Conservation (phyloP, 2,113 vertebrate genomes). For the Dendrocopos noguchii region DNA sequence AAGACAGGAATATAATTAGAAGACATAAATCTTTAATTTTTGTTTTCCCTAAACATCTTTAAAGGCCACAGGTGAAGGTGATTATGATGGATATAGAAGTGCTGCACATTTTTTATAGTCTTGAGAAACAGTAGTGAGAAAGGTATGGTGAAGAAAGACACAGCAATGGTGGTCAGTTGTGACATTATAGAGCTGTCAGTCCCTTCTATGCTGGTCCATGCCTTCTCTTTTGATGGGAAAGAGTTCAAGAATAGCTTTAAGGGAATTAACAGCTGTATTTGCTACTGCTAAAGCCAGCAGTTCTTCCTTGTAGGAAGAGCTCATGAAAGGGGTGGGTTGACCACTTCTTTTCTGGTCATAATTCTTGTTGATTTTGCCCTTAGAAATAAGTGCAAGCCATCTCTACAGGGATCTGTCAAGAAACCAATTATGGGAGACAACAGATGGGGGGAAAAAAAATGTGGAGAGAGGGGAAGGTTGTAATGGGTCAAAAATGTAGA, state of each 20-base stretch:
- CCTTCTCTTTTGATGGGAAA: neutral
- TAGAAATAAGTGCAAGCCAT: neutral
- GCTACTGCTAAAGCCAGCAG: neutral
- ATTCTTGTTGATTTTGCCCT: neutral
- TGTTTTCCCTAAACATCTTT: neutral
- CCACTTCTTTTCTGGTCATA: neutral
- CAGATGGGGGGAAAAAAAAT: rapidly evolving
- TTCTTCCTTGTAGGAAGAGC: neutral
- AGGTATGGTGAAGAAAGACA: rapidly evolving
- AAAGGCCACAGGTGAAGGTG: neutral
- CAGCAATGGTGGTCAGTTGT: rapidly evolving
- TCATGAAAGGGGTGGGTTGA: neutral
- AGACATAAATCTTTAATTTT: neutral
- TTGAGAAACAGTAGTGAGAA: neutral
- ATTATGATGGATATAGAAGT: neutral
- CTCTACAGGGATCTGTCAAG: neutral
- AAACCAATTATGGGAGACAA: neutral
- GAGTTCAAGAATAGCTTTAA: neutral
- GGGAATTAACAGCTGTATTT: neutral
- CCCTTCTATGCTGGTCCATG: neutral
- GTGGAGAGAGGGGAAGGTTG: rapidly evolving
- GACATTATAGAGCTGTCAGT: neutral
- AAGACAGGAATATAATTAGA: neutral
- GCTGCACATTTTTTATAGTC: neutral
- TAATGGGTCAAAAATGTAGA: neutral